Base-by-base conservation (phyloP, 1,140 invertebrate species). In the Microplitis demolitor region DNA sequence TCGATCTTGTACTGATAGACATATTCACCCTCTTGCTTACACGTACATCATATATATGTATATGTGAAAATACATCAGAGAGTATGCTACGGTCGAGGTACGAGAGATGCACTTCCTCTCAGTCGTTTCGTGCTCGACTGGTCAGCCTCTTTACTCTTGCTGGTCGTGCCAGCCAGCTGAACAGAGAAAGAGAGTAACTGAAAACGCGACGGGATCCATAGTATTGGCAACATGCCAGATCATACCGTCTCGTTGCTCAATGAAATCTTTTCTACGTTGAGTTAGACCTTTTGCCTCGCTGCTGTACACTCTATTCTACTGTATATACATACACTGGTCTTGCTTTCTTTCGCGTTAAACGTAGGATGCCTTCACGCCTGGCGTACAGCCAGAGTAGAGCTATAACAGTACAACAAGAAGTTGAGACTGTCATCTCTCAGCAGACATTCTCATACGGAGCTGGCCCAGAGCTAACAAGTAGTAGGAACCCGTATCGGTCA, bases 211-310 rank as follows among this genome's bases (percentile, higher is more conserved):
- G 24, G 56, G 78, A 78, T 76, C 77, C 79, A 79, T 85, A 87
- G 80, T 86, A 85, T 80, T 87, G 85, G 84, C 83, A 72, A 16
- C 14, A 68, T 56, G 84, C 84, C 85, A 85, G 83, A 76, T 79
- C 78, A 81, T 76, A 78, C 80, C 39, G 39, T 45, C 24, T 24
- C 72, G 75, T 51, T 73, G 77, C 84, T 87, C 84, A 87, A 87
- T 87, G 85, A 84, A 87, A 85, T 86, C 83, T 86, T 87, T 76
- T 85, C 81, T 86, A 69, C 83, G 84, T 85, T 87, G 84, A 78
- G 74, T 83, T 82, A 62, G 37, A 35, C 5, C 33, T 54, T 54
- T 54, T n/a, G 51, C 56, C 14, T 14, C 3, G 50, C 35, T 33
- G 16, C 16, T 31, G 4, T 37, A 50, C 34, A 14, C 63, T 53